Base-by-base conservation (phyloP, 2,797 vertebrate genomes). In the Peromyscus melanophrys region DNA sequence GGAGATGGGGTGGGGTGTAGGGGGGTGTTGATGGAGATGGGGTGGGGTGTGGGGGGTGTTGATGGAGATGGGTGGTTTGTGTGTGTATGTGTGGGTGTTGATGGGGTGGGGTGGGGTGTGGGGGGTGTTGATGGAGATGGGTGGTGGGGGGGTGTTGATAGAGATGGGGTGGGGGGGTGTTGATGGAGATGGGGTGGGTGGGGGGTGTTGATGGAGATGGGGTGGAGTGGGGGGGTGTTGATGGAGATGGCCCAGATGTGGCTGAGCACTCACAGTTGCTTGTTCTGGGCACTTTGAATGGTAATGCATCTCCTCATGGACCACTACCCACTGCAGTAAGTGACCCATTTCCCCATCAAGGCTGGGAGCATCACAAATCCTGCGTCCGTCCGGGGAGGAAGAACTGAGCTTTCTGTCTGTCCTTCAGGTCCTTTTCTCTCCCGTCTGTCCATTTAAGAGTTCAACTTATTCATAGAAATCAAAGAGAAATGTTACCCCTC, bases 391-490 rank as follows among this genome's bases (percentile, higher is more conserved):
- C 10, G n/a, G n/a, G 52, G 77, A 7, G 17, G 55, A 23, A n/a
- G 78, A n/a, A 57, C 34, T 57, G 12, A 90, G 7, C 37, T 84
- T 82, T 17, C 59, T 82, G 52, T 55, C 52, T 82, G 52, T 55
- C 52, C 78, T 91, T 84, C 21, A 75, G 87, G 13, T 76, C 61
- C 69, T 81, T 14, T 71, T 86, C 61, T 23, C 3, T 52, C 55
- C 59, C 57, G 65, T 34, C 16, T 29, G 29, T 86, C 85, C 52
- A 73, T 88, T 84, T 82, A 69, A 93, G 81, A 21, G 85, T 90
- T 91, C 17, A 77, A 1, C n/a, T 57, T 83, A 92, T 61, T 92
- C 75, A 86, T 76, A 90, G 57, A 94, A 90, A 67, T 73, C 19
- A 94, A 96, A 94, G 69, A 76, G 86, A 84, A 90, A 63, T 69